Evolutionary conservation across 2,888 invertebrate species (phyloP).

Genomic region (Ochropleura plecta): DNA sequence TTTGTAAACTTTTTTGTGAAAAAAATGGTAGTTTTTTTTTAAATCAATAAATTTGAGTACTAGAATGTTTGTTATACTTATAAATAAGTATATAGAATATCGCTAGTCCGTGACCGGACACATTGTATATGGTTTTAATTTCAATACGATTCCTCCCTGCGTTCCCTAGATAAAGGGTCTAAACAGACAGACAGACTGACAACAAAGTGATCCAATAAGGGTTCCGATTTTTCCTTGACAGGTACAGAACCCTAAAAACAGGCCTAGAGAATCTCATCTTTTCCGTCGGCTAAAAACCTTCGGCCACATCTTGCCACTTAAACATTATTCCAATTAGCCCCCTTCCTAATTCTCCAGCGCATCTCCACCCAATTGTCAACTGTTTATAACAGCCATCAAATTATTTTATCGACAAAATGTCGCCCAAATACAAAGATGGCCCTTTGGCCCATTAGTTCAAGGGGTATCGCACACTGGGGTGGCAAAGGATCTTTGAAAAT

Average conservation of each 20-base stretch:
- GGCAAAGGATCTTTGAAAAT: not conserved
- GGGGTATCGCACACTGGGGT: slow-evolving; percentile 13
- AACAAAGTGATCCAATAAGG: not conserved
- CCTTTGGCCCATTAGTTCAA: slow-evolving; percentile 35
- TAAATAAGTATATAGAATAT: too few species aligned
- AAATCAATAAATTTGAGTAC: too few species aligned
- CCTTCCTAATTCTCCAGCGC: slow-evolving; percentile 9
- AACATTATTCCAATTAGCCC: slow-evolving; percentile 5
- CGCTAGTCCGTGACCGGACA: too few species aligned
- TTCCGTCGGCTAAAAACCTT: not conserved
- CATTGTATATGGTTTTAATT: too few species aligned
- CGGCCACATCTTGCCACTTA: not conserved
- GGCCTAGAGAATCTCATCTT: not conserved
- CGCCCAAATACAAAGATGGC: slow-evolving; percentile 26
- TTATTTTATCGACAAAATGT: slow-evolving; percentile 61
- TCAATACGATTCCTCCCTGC: too few species aligned
- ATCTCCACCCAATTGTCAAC: slow-evolving; percentile 52
- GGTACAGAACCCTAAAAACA: not conserved
- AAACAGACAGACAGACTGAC: too few species aligned
- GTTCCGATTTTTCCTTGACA: not conserved
- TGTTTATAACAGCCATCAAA: slow-evolving; percentile 63
- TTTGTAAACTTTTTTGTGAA: too few species aligned
- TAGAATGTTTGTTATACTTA: too few species aligned
- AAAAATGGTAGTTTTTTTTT: too few species aligned
- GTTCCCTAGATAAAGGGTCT: too few species aligned